Evolutionary conservation across 2,888 invertebrate species (phyloP), one percentile per base, ranked within the genome.

Genomic region (Tetragonula carbonaria): DNA sequence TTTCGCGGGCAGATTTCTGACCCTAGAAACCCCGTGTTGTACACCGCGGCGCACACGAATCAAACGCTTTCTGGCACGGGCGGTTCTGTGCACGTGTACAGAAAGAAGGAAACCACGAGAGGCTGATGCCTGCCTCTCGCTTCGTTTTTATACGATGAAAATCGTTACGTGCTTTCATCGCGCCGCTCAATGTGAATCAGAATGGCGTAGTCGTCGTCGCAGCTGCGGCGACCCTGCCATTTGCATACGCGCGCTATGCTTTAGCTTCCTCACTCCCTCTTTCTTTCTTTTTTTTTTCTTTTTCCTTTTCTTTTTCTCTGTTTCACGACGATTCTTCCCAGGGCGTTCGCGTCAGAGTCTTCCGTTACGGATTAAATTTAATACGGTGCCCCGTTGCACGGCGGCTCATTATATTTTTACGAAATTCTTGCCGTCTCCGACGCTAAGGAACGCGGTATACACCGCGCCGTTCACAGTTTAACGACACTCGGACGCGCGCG

Each of bases 291-390:
- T 18, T 33, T 65, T 2, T 16, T n/a, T 11, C 62, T n/a, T 21
- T 23, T 57, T 16, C 14, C 21, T 28, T 33, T 18, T 57, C 45
- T 2, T 45, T 33, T 23, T 0, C 28, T 67, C 28, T 18, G 28
- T 14, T 13, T 11, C 57, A n/a, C 33, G 53, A 38, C 74, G 74
- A 71, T 51, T 65, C 83, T 73, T 68, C 21, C 38, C 16, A 45
- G 68, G 70, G n/a, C 75, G 70, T 65, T 87, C 70, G 23, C 74
- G 80, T 11, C 45, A 45, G 45, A 74, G 71, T 51, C 76, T 80
- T 71, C 78, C 72, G 74, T 86, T 85, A 77, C 57, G 80, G 80
- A 88, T 88, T 88, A 83, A 88, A 82, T 88, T 85, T 82, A 87
- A 87, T 88, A 76, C 71, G 53, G 50, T 75, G n/a, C 53, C 71